phyloP scores from a whole-genome alignment of 2,888 invertebrate genomes.

The Phengaris arion region DNA sequence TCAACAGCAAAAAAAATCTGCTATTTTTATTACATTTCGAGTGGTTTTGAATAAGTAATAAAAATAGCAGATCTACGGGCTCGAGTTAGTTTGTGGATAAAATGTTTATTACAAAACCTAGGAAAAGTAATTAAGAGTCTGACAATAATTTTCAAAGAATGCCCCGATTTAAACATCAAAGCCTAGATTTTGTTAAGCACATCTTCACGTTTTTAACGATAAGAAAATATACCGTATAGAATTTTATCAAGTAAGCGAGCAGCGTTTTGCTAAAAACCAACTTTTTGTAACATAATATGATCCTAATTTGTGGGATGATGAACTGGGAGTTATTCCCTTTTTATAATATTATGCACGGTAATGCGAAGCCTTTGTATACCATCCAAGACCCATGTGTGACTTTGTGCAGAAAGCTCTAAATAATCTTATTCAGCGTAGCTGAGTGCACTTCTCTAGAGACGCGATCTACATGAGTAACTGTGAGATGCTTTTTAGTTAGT shows the following conservation, averaged over 20 bases:
- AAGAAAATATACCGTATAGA: conserved; percentile 14
- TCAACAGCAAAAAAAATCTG: too few species aligned
- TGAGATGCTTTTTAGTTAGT: conserved; percentile 30
- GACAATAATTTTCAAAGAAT: conserved; percentile 14
- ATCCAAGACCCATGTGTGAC: conserved; percentile 35
- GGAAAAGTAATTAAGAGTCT: conserved; percentile 22
- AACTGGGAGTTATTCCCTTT: conserved; percentile 27
- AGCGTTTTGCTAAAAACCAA: conserved; percentile 5
- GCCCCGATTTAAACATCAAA: conserved; percentile 21
- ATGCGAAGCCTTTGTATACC: conserved; percentile 32
- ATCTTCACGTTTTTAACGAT: conserved; percentile 25
- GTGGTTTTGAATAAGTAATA: not conserved
- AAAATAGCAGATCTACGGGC: not conserved
- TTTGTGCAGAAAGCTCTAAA: conserved; percentile 46
- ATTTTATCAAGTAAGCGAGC: conserved; percentile 3
- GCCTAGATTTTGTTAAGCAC: conserved; percentile 23
- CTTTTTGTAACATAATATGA: conserved; percentile 16
- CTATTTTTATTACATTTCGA: too few species aligned
- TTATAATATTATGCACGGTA: conserved; percentile 27
- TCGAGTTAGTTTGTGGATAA: not conserved
- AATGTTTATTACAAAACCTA: not conserved
- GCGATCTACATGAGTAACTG: conserved; percentile 33
- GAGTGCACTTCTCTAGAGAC: conserved; percentile 41
- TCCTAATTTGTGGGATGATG: conserved; percentile 25
- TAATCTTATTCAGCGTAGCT: conserved; percentile 51